Base-by-base conservation (phyloP, 2,797 vertebrate genomes). In the Sebastes hubbsi region DNA sequence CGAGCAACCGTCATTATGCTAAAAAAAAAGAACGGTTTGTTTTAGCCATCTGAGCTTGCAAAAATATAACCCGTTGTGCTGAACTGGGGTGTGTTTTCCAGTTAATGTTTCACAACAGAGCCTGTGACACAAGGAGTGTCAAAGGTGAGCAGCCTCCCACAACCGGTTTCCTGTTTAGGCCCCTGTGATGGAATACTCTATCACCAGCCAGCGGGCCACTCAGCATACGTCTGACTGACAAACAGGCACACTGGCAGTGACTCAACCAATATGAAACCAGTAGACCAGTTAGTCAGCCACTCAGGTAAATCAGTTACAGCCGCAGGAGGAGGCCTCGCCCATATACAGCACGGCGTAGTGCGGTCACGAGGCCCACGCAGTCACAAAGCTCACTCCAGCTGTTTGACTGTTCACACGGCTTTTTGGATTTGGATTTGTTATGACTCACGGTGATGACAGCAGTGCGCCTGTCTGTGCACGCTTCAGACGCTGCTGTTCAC, bases 51-150 rank as follows among this genome's bases (percentile, higher is more conserved):
- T 73, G 77, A 66, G 56, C 71, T 80, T 80, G 72, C 65, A 85
- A 67, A 87, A 91, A 87, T 74, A 84, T 80, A 87, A 87, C 87
- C 86, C 16, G 1, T 8, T 13, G 49, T 13, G 49, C 66, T 89
- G 89, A 91, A 89, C 89, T 78, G 77, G 88, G 72, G 75, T 83
- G 86, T 90, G 82, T 92, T 94, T 92, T 94, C 90, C 90, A 92
- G 52, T 42, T 3, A 82, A 2, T 67, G 65, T 86, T 93, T 86
- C 88, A 86, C 83, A 89, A 91, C 89, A 90, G 36, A 34, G 67
- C 61, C 58, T 80, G 82, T 84, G 80, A 87, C 84, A 89, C 83
- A 77, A 77, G 38, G 73, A 36, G 81, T 90, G 91, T 93, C 91
- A 92, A 75, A 90, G 89, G 91, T 94, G 89, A 90, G 75, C 78